Conservation (phyloP, 2,797 vertebrate species). For the Yasuhikotakia modesta region DNA sequence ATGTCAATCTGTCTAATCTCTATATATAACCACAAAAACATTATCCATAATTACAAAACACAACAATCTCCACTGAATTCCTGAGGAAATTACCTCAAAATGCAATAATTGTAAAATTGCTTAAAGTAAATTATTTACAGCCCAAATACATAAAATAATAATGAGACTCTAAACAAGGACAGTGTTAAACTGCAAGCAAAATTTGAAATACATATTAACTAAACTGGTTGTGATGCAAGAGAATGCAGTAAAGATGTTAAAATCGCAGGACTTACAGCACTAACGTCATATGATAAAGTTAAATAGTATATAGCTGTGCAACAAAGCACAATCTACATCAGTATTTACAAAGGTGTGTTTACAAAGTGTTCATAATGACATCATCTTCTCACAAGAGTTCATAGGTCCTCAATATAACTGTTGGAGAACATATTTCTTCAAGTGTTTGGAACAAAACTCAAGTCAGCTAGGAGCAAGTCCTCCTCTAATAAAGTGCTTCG, state of each 20-base stretch:
- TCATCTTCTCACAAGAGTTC: constrained; percentile 52
- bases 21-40: neutral
- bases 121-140: constrained; percentile 19
- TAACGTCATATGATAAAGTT: constrained; percentile 12
- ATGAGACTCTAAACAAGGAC: neutral
- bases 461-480: constrained; percentile 21
- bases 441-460: constrained; percentile 29
- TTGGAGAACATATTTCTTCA: constrained; percentile 37
- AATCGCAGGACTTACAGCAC: constrained; percentile 9
- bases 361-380: constrained; percentile 55
- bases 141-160: neutral
- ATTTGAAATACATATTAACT: constrained; percentile 4
- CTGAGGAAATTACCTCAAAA: constrained; percentile 37
- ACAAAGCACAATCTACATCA: constrained; percentile 50
- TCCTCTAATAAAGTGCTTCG: constrained; percentile 48
- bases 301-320: constrained; percentile 34
- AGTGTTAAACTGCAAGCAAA: constrained; percentile 8
- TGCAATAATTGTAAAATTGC: constrained; percentile 3
- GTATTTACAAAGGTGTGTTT: constrained; percentile 61
- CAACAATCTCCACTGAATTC: neutral
- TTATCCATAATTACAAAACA: neutral
- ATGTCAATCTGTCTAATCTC: neutral
- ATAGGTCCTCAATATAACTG: constrained; percentile 56
- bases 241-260: constrained; percentile 26
- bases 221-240: constrained; percentile 4